A percentile compares a stretch with the other conserved stretches of the same genome.
Evolutionary conservation across 2,797 vertebrate genomes (phyloP).

Genomic region (Chrysolophus pictus): DNA sequence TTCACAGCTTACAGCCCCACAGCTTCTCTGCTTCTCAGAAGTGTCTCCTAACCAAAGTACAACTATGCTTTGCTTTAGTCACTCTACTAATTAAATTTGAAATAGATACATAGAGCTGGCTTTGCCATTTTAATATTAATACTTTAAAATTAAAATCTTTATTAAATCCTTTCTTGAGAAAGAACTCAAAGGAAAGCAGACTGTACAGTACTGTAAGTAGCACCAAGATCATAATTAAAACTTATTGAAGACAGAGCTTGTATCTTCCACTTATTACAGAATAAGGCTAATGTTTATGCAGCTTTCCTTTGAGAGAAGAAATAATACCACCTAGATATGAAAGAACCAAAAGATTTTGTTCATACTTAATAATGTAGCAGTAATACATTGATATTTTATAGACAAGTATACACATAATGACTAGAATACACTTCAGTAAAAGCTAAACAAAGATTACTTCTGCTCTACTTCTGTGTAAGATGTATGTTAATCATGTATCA

Average conservation of each 20-base stretch:
- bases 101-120: not conserved
- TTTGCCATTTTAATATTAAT: slow-evolving; percentile 1
- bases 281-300: not conserved
- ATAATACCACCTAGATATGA: not conserved
- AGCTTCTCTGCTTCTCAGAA: slow-evolving; percentile 3
- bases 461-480: not conserved
- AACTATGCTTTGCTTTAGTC: not conserved
- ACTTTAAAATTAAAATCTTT: not conserved
- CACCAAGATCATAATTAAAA: not conserved
- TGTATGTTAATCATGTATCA: not conserved
- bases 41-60: slow-evolving; percentile 37
- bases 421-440: not conserved
- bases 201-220: not conserved
- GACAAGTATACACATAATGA: not conserved
- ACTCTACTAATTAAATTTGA: slow-evolving; percentile 12
- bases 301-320: not conserved
- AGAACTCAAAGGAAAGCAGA: not conserved
- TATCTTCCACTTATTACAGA: not conserved
- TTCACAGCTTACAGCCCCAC: not conserved
- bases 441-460: not conserved
- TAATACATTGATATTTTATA: not conserved
- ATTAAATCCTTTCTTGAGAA: not conserved
- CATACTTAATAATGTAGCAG: not conserved
- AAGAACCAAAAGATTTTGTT: not conserved
- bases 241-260: not conserved